These are phyloP conservation scores for Chrysina gloriosa DNA, from an alignment of 2,888 invertebrate genomes.

Conservation along the genomic window DNA sequence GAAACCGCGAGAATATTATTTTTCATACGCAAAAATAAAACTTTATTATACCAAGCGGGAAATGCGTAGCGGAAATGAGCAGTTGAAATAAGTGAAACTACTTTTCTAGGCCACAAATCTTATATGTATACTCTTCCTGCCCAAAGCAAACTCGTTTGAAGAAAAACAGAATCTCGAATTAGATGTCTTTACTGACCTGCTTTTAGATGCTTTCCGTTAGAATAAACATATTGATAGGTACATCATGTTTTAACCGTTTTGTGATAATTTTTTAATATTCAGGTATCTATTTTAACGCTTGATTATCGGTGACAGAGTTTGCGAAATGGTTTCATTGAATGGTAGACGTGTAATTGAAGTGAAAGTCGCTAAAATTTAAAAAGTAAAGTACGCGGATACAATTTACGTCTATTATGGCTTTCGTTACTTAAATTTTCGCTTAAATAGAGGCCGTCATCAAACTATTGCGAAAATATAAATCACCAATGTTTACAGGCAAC, in stretches of 20 bases:
- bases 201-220: not conserved
- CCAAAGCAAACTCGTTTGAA: slow-evolving; percentile 19
- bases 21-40: too few species aligned
- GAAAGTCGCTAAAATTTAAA: slow-evolving; percentile 27
- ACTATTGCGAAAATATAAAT: not conserved
- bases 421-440: slow-evolving; percentile 15
- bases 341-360: slow-evolving; percentile 14
- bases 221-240: too few species aligned
- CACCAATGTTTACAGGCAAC: not conserved
- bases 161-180: slow-evolving; percentile 12
- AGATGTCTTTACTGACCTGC: slow-evolving; percentile 9
- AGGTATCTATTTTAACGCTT: not conserved
- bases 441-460: too few species aligned
- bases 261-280: not conserved
- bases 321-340: not conserved
- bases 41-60: not conserved
- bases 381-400: not conserved
- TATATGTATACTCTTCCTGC: not conserved
- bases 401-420: not conserved
- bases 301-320: not conserved
- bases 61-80: slow-evolving; percentile 23
- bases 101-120: slow-evolving; percentile 37
- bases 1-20: too few species aligned
- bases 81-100: slow-evolving; percentile 34
- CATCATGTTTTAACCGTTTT: too few species aligned